These are phyloP conservation scores for Hydropsyche tenuis DNA, from an alignment of 1,140 invertebrate genomes.

Conservation along the genomic window DNA sequence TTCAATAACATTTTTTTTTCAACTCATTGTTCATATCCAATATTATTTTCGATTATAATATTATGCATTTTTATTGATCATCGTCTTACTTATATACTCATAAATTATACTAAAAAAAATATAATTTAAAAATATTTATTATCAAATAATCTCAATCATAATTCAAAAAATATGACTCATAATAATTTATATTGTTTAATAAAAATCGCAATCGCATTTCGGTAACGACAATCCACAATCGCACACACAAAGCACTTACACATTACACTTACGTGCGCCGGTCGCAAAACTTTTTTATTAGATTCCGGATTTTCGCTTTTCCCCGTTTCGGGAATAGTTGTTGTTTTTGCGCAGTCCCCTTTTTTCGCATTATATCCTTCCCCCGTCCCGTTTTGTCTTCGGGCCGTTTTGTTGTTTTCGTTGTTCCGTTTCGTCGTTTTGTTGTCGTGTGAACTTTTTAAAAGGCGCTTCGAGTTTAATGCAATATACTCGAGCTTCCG, in stretches of 20 bases:
- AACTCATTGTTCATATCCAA: no score
- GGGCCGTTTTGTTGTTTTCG: not conserved
- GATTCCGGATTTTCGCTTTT: constrained; percentile 50
- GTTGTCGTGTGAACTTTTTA: constrained; percentile 44
- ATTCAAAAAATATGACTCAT: no score
- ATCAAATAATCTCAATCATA: no score
- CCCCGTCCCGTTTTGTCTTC: not conserved
- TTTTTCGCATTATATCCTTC: not conserved
- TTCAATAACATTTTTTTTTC: no score
- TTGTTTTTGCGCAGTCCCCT: not conserved
- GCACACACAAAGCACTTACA: constrained; percentile 10
- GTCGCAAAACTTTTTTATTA: constrained; percentile 50
- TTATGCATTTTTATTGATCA: no score
- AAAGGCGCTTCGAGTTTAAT: constrained; percentile 49
- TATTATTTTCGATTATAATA: no score
- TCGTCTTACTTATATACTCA: no score
- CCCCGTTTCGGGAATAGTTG: not conserved
- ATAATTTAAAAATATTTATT: no score
- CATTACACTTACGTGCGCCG: constrained; percentile 30
- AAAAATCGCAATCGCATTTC: no score
- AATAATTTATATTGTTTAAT: no score
- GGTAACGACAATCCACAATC: no score
- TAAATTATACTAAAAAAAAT: no score
- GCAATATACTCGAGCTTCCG: constrained; percentile 48
- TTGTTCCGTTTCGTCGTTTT: constrained; percentile 23